phyloP scores from a whole-genome alignment of 2,797 vertebrate genomes.

The Limnodromus scolopaceus region DNA sequence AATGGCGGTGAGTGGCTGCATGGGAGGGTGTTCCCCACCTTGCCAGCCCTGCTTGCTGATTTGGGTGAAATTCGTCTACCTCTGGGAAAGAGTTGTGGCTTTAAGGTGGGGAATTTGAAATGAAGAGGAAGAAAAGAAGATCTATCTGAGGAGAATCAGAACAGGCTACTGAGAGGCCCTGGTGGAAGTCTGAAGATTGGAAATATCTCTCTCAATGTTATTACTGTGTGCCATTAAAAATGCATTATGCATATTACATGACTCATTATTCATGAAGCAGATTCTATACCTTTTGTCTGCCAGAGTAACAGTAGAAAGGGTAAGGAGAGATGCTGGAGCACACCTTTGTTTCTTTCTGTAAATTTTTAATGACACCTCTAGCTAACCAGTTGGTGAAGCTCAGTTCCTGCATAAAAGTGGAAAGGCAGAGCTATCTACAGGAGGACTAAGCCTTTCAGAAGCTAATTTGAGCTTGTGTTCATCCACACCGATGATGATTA shows the following conservation, averaged over 20 bases:
- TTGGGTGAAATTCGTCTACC: neutral
- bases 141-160: slow-evolving; percentile 76
- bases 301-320: slow-evolving; percentile 83
- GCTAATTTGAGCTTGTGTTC: slow-evolving; percentile 80
- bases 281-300: slow-evolving; percentile 82
- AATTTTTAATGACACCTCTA: slow-evolving; percentile 87
- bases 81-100: neutral
- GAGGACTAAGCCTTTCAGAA: slow-evolving; percentile 78
- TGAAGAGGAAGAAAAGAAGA: neutral
- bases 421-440: slow-evolving; percentile 80
- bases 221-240: slow-evolving; percentile 82
- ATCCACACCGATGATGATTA: slow-evolving; percentile 78
- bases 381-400: slow-evolving; percentile 87
- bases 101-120: neutral
- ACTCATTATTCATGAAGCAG: slow-evolving; percentile 86
- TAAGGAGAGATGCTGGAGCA: slow-evolving; percentile 76
- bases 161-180: slow-evolving; percentile 74
- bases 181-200: slow-evolving; percentile 79
- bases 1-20: rapidly evolving
- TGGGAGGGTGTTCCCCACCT: neutral
- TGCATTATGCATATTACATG: slow-evolving; percentile 82
- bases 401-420: slow-evolving; percentile 80
- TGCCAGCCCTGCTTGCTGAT: neutral
- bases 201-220: slow-evolving; percentile 81
- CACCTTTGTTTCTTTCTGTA: slow-evolving; percentile 84